A percentile compares a stretch with the other conserved stretches of the same genome.
Evolutionary conservation across 2,888 invertebrate species (phyloP).

Genomic region (Druceiella hillmani): DNA sequence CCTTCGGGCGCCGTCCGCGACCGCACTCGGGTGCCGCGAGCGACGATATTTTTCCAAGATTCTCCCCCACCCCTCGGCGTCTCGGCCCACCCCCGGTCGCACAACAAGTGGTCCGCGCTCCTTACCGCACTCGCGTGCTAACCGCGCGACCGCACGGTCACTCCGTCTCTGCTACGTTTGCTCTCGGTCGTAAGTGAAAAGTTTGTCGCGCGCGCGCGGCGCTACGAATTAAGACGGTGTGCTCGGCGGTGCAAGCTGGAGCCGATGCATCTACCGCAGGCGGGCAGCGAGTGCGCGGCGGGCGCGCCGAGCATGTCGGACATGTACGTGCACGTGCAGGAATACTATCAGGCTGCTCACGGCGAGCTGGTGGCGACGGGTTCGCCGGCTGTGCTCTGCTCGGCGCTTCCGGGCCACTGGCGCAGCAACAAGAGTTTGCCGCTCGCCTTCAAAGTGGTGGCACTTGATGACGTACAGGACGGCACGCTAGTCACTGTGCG

Average conservation of each 20-base stretch:
- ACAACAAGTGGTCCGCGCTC: slow-evolving; percentile 39
- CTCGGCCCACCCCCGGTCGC: slow-evolving; percentile 32
- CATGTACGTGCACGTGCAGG: slow-evolving; percentile 68
- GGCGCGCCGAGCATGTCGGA: slow-evolving; percentile 64
- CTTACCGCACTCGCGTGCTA: slow-evolving; percentile 32
- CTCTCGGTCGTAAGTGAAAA: slow-evolving; percentile 38
- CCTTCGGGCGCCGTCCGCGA: slow-evolving; percentile 52
- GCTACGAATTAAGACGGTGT: slow-evolving; percentile 37
- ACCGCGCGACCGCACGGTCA: slow-evolving; percentile 40
- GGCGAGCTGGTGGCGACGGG: slow-evolving; percentile 94
- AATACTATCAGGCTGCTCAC: slow-evolving; percentile 80
- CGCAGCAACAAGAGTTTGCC: slow-evolving; percentile 96
- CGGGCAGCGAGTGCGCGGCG: slow-evolving; percentile 37
- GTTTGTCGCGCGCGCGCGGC: slow-evolving; percentile 35
- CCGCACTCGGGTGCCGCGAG: slow-evolving; percentile 36
- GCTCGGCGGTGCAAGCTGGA: slow-evolving; percentile 37
- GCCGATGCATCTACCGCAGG: slow-evolving; percentile 65
- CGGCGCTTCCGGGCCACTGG: slow-evolving; percentile 93
- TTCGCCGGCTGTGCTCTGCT: slow-evolving; percentile 92
- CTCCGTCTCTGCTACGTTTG: slow-evolving; percentile 40
- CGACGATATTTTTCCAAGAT: slow-evolving; percentile 41
- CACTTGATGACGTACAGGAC: slow-evolving; percentile 88
- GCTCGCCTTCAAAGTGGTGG: slow-evolving; percentile 92
- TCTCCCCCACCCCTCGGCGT: slow-evolving; percentile 45
- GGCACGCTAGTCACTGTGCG: slow-evolving; percentile 91